Evolutionary conservation across 2,113 vertebrate genomes (phyloP), one percentile per base, ranked within the genome.

Genomic region (Sclerurus mexicanus): DNA sequence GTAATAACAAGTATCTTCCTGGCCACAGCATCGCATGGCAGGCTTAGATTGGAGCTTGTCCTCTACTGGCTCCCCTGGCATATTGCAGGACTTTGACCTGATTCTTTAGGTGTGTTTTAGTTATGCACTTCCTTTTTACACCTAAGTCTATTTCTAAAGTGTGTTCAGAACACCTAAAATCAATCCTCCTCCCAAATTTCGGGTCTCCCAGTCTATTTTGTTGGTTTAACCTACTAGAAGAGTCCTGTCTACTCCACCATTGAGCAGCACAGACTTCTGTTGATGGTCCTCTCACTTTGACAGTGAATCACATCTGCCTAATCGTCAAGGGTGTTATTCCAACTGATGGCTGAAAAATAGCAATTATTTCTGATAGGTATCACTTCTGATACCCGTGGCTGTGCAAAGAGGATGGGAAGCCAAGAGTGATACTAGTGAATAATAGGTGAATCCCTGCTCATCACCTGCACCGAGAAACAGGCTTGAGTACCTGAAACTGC

Each of bases 401-500:
- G 69, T 33, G 85, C 72, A 50, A 74, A 83, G 44, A 20, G 92
- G 68, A 76, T 25, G 55, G 75, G 44, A 81, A 90, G 83, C 63
- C 87, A 88, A 47, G 55, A 90, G 27, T 16, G 78, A 97, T 84
- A 91, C 90, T 42, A 71, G 52, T 86, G 87, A 90, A 84, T 90
- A 94, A 86, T 14, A 77, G 63, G 25, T 5, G 0, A 90, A 77
- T 74, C 80, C 50, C 63, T 86, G 53, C 74, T 93, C 74, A 81
- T 88, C 75, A 67, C 67, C 56, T 67, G 39, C n/a, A 52, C 72
- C 0, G 12, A 85, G 90, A 94, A 94, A 93, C 82, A 74, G 60
- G 85, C 82, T 84, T 78, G 87, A 93, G 88, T 80, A 93, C 89
- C 82, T 95, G 79, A 95, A 96, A 95, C 91, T 86, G 86, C 78